Evolutionary conservation across 2,797 vertebrate genomes (phyloP).

Genomic region (Paramormyrops hopkinsi): DNA sequence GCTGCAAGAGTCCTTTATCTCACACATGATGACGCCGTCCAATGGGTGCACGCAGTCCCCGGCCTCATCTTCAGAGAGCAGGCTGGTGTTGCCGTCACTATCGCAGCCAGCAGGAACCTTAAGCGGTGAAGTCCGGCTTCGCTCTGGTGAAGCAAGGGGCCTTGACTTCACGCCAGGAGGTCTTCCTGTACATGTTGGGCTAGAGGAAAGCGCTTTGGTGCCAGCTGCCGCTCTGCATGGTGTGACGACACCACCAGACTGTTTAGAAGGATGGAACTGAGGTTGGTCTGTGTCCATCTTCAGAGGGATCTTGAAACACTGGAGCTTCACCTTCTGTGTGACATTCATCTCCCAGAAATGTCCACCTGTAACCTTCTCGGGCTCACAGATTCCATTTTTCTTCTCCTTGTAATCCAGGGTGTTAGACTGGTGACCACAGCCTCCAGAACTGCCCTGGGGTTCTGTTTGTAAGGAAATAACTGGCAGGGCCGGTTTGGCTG

Average conservation of each 20-base stretch:
- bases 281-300: neutral
- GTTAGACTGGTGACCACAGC: neutral
- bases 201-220: constrained; percentile 13
- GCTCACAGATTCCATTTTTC: neutral
- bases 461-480: neutral
- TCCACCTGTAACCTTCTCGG: neutral
- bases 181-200: neutral
- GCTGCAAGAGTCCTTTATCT: neutral
- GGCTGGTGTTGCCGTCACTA: neutral
- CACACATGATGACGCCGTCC: constrained; percentile 6
- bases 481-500: neutral
- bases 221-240: neutral
- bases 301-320: constrained; percentile 1
- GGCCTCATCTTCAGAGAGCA: constrained; percentile 19
- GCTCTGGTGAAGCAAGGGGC: neutral
- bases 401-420: neutral
- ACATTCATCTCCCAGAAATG: neutral
- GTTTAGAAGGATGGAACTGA: neutral
- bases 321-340: neutral
- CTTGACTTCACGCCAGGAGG: constrained; percentile 7
- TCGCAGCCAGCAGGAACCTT: neutral
- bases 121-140: neutral
- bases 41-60: neutral
- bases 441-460: neutral
- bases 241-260: neutral